phyloP scores from a whole-genome alignment of 2,797 vertebrate species.

The Bufotes viridis region DNA sequence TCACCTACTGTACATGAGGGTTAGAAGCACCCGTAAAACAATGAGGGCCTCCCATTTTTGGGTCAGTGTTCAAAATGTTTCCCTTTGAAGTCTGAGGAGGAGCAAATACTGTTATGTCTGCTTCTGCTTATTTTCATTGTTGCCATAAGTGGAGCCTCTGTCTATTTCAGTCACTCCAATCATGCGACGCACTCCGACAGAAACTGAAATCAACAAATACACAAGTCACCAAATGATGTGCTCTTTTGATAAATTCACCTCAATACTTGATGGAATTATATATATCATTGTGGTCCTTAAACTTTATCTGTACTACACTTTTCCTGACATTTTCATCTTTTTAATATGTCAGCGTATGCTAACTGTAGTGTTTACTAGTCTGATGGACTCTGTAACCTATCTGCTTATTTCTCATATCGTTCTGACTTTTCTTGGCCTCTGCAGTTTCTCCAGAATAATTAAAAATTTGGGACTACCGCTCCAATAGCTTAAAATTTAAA shows the following conservation, averaged over 20 bases:
- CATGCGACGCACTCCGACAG: constrained; percentile 91
- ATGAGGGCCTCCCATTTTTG: constrained; percentile 14
- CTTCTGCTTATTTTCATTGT: constrained; percentile 77
- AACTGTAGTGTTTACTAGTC: background rate
- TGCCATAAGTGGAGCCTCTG: constrained; percentile 89
- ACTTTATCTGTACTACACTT: too few species aligned
- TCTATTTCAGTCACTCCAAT: constrained; percentile 94
- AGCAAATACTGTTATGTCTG: constrained; percentile 71
- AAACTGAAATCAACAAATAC: constrained; percentile 74
- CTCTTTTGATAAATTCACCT: background rate
- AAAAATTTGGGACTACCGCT: too few species aligned
- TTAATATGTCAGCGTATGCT: background rate
- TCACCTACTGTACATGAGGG: background rate
- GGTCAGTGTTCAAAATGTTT: constrained; percentile 66
- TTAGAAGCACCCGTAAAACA: constrained; percentile 9
- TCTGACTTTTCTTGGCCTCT: too few species aligned
- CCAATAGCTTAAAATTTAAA: too few species aligned
- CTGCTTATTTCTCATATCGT: too few species aligned
- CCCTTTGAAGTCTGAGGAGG: constrained; percentile 65
- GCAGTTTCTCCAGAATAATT: too few species aligned
- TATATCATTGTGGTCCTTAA: too few species aligned
- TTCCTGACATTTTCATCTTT: background rate
- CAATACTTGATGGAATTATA: background rate
- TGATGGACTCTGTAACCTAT: background rate
- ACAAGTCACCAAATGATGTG: background rate